Conservation (phyloP, 2,113 vertebrate species). For the Antigone vipio region DNA sequence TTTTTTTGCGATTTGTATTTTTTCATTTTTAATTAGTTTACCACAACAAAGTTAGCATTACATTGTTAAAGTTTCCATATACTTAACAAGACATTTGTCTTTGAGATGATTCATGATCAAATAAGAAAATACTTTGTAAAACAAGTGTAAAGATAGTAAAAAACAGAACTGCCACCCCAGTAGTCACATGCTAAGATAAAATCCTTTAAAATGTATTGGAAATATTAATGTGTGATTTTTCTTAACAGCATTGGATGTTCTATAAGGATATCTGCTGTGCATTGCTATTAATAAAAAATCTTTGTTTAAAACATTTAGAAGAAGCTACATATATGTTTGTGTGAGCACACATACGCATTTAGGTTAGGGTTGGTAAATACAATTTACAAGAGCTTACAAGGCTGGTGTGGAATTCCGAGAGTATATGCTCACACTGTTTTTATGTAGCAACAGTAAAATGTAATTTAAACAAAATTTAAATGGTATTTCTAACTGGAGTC, state of each 20-base stretch:
- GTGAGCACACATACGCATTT: background rate
- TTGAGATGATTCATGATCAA: background rate
- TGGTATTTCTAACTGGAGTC: background rate
- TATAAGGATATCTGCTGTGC: background rate
- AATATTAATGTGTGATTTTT: background rate
- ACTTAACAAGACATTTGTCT: background rate
- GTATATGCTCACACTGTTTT: background rate
- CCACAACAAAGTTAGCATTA: background rate
- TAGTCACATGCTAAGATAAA: background rate
- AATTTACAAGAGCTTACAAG: background rate
- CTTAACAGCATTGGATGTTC: background rate
- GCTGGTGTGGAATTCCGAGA: background rate
- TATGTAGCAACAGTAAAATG: background rate
- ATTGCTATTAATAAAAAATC: background rate
- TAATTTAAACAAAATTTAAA: background rate
- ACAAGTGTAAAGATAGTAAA: background rate
- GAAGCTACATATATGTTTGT: background rate
- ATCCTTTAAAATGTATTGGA: background rate
- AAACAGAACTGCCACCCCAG: background rate
- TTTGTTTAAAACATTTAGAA: background rate
- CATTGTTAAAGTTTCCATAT: background rate
- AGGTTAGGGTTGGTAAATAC: background rate
- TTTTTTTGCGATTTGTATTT: background rate
- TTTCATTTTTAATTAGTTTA: background rate
- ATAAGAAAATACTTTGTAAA: background rate